phyloP scores from a whole-genome alignment of 37 sponge, comb jelly and placozoan genomes.

The Cliona cf. orientalis region DNA sequence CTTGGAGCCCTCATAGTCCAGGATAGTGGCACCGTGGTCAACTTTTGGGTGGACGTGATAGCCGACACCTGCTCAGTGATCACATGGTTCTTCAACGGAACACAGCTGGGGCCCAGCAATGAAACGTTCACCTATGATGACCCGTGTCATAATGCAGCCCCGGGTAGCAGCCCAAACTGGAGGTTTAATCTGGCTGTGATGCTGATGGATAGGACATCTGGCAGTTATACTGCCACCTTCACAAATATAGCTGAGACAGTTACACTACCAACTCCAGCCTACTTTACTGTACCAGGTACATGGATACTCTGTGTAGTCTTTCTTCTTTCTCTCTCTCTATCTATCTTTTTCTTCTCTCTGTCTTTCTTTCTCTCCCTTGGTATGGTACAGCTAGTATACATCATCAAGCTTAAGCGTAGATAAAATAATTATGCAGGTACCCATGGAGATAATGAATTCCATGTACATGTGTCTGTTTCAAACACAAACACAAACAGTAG shows the following conservation, averaged over 20 bases:
- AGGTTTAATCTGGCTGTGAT: constrained; percentile 24
- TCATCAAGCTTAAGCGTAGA: background rate
- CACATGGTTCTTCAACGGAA: constrained; percentile 14
- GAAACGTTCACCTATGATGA: background rate
- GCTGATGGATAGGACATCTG: background rate
- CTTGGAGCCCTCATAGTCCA: background rate
- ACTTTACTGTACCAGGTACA: constrained; percentile 35
- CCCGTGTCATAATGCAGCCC: background rate
- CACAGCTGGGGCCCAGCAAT: background rate
- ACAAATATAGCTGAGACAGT: background rate
- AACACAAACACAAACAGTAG: no score
- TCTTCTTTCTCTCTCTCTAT: background rate
- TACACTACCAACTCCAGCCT: background rate
- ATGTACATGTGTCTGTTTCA: no score
- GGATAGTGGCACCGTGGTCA: background rate
- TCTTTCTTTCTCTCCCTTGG: no score
- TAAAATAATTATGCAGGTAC: no score
- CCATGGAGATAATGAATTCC: no score
- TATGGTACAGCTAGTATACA: background rate
- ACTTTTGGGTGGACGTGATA: constrained; percentile 1
- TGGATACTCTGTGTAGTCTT: background rate
- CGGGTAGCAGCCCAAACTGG: background rate
- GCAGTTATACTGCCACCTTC: constrained; percentile 32
- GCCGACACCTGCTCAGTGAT: constrained; percentile 48
- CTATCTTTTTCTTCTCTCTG: no score